Evolutionary conservation across 2,797 vertebrate genomes (phyloP).

Genomic region (Onychomys torridus): DNA sequence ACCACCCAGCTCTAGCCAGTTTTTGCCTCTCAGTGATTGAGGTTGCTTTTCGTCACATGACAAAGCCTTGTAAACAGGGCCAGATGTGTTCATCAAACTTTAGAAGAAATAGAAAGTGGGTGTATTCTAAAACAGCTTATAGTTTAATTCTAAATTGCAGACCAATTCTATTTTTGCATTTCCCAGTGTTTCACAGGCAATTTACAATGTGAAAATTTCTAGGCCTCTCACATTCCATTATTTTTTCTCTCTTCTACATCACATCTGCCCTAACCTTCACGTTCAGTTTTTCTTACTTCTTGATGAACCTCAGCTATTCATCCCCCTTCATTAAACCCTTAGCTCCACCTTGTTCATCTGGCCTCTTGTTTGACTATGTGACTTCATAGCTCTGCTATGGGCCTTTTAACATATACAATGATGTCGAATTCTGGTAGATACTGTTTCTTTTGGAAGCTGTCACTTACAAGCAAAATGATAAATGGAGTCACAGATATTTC

Average conservation of each 20-base stretch:
- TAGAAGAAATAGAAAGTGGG: not conserved
- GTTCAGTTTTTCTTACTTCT: not conserved
- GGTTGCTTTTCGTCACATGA: not conserved
- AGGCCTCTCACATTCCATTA: not conserved
- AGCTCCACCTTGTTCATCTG: not conserved
- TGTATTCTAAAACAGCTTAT: not conserved
- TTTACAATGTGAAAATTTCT: not conserved
- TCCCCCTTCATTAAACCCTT: not conserved
- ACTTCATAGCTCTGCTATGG: not conserved
- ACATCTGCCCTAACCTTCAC: not conserved
- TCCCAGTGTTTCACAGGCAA: not conserved
- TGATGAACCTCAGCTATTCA: not conserved
- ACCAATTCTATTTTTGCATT: not conserved
- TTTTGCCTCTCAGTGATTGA: not conserved
- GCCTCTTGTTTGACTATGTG: not conserved
- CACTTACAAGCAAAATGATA: slow-evolving; percentile 20
- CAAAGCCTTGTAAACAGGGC: not conserved
- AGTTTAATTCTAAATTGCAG: not conserved
- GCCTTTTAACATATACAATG: not conserved
- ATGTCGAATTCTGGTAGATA: not conserved
- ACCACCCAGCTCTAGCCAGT: too few relatives aligned
- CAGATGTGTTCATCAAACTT: not conserved
- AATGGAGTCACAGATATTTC: slow-evolving; percentile 39
- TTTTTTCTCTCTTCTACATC: not conserved
- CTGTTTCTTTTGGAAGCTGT: slow-evolving; percentile 35